These are phyloP conservation scores for Okapia johnstoni DNA, from an alignment of 2,113 vertebrate genomes.

Conservation along the genomic window DNA sequence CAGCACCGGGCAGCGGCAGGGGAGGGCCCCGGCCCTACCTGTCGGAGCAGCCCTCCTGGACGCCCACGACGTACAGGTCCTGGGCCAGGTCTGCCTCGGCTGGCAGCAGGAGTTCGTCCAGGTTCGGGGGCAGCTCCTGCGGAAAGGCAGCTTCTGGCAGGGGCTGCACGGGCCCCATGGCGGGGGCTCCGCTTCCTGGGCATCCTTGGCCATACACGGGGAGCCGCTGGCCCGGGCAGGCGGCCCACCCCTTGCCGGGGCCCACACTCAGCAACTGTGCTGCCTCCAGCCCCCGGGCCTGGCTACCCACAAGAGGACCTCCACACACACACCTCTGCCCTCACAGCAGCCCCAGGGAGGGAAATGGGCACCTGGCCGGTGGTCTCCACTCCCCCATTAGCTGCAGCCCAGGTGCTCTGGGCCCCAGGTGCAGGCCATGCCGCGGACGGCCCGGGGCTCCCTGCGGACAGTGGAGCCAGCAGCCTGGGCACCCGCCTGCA, in stretches of 20 bases:
- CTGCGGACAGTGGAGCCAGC: accelerated
- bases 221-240: neutral
- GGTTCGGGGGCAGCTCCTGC: conserved; percentile 88
- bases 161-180: accelerated
- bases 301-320: neutral
- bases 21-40: conserved; percentile 80
- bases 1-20: neutral
- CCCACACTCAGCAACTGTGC: neutral
- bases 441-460: accelerated
- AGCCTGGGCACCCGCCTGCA: neutral
- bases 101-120: conserved; percentile 95
- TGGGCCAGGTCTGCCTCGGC: conserved; percentile 92
- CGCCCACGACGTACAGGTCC: conserved; percentile 94
- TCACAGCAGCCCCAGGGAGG: neutral
- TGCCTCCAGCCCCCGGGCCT: neutral
- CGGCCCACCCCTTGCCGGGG: neutral
- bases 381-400: no score
- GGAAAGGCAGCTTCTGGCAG: neutral
- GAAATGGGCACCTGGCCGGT: accelerated
- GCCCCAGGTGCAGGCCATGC: neutral
- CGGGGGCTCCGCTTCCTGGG: accelerated
- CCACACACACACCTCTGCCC: neutral
- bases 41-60: conserved; percentile 97
- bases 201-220: accelerated
- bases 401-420: no score